These are phyloP conservation scores for Ursus arctos DNA, from an alignment of 2,113 vertebrate species.

Conservation along the genomic window DNA sequence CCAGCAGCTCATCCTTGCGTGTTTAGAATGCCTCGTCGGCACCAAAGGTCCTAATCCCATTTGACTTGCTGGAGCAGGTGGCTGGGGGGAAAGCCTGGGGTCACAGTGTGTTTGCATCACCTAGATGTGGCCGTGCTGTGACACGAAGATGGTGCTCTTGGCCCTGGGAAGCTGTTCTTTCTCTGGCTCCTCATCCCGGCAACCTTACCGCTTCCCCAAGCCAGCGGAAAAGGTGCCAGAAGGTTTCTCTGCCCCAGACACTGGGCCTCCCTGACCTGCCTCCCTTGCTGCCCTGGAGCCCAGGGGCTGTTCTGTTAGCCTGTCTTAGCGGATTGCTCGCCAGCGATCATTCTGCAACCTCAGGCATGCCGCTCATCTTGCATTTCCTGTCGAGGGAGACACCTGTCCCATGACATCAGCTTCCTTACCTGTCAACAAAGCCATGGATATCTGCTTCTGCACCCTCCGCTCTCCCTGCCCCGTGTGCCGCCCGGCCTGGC, in stretches of 20 bases:
- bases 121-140: rapidly evolving
- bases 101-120: rapidly evolving
- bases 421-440: background rate
- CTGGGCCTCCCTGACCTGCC: background rate
- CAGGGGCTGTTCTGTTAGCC: background rate
- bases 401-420: background rate
- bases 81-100: background rate
- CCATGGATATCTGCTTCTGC: background rate
- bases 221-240: background rate
- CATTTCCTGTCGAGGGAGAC: background rate
- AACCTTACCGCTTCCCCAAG: background rate
- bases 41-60: background rate
- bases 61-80: rapidly evolving
- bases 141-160: rapidly evolving
- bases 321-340: background rate
- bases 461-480: background rate
- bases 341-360: background rate
- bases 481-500: background rate
- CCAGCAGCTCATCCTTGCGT: rapidly evolving
- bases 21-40: no score
- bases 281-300: rapidly evolving
- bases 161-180: rapidly evolving
- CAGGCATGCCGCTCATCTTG: background rate
- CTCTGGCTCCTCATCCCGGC: background rate
- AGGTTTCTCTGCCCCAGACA: background rate